Evolutionary conservation across 2,113 vertebrate species (phyloP).

Genomic region (Peromyscus maniculatus): DNA sequence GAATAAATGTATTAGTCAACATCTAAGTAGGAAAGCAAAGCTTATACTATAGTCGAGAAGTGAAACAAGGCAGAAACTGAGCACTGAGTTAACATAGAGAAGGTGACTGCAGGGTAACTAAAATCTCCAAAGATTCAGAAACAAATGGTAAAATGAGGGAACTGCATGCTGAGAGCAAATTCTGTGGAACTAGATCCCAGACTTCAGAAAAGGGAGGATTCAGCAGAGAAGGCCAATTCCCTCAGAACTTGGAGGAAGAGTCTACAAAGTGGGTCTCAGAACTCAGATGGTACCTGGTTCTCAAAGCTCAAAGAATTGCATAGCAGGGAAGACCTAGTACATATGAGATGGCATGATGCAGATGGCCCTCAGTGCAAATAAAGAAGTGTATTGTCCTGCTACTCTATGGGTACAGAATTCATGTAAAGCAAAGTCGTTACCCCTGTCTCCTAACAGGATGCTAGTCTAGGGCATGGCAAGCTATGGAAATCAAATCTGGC

Average conservation of each 20-base stretch:
- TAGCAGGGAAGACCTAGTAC: accelerated
- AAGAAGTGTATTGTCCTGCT: background rate
- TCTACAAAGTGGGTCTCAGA: background rate
- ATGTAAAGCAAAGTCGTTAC: background rate
- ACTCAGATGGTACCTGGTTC: background rate
- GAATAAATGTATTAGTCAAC: background rate
- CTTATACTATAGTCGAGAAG: background rate
- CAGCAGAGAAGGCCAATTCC: background rate
- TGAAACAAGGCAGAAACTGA: background rate
- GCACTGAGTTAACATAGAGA: background rate
- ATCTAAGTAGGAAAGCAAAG: background rate
- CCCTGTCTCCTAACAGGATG: too few species aligned
- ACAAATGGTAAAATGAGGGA: background rate
- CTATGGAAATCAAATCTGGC: too few species aligned
- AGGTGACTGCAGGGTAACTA: background rate
- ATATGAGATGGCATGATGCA: background rate
- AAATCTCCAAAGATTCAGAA: background rate
- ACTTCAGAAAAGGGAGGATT: background rate
- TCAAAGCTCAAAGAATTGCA: background rate
- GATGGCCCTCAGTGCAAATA: background rate
- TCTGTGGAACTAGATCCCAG: background rate
- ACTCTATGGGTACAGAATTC: background rate
- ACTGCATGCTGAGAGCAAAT: background rate
- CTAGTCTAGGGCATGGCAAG: background rate
- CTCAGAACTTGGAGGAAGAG: accelerated